Evolutionary conservation across 1,140 invertebrate genomes (phyloP).

Genomic region (Chelonus insularis): DNA sequence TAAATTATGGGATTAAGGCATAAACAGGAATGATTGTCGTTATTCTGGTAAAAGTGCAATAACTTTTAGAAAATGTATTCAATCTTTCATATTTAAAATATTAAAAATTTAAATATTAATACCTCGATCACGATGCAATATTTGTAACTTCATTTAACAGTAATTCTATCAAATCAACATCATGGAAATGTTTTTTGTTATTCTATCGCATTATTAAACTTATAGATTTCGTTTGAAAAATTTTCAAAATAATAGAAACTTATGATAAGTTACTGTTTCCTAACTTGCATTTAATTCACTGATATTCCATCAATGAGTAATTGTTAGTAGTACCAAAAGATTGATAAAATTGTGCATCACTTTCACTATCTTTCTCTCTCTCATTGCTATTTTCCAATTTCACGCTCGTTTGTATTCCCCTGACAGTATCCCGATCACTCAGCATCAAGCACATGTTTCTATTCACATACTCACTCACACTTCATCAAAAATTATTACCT

Average conservation of each 20-base stretch:
- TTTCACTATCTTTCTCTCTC: conserved; percentile 2
- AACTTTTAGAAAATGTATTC: conserved; percentile 6
- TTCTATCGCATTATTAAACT: too few species aligned
- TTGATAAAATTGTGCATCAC: conserved; percentile 7
- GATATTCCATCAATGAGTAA: conserved; percentile 13
- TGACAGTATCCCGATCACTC: conserved; percentile 24
- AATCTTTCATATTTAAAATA: too few species aligned
- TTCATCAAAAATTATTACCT: background rate
- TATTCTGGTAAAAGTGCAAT: conserved; percentile 17
- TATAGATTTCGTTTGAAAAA: background rate
- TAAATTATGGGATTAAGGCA: conserved; percentile 19
- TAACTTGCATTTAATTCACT: too few species aligned
- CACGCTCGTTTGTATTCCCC: conserved; percentile 30
- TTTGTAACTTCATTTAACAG: too few species aligned
- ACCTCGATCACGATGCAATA: too few species aligned
- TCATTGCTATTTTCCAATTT: conserved; percentile 27
- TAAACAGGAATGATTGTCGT: conserved; percentile 23
- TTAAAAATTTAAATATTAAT: too few species aligned
- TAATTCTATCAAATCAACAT: too few species aligned
- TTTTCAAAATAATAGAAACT: too few species aligned
- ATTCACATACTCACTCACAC: conserved; percentile 5
- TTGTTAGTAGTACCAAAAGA: conserved; percentile 11
- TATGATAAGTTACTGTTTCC: too few species aligned
- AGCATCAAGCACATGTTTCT: background rate
- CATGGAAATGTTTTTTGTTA: too few species aligned